Evolutionary conservation across 1,140 invertebrate species (phyloP).

Genomic region (Saccostrea cuccullata): DNA sequence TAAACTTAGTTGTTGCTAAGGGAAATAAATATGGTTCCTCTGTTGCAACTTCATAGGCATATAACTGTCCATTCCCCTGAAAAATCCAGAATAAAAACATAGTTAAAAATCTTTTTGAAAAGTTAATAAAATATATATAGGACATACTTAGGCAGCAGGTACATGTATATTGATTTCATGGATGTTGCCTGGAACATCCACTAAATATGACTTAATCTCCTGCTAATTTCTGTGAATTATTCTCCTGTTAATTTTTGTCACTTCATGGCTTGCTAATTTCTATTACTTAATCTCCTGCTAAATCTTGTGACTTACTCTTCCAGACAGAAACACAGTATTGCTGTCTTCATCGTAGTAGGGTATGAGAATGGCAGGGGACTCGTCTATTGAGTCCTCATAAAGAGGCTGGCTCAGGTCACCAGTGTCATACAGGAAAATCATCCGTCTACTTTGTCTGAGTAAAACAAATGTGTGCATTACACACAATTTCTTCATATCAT

Average conservation of each 20-base stretch:
- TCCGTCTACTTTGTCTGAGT: constrained; percentile 89
- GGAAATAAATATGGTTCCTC: constrained; percentile 91
- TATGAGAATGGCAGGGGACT: constrained; percentile 93
- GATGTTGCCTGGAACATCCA: too few species aligned
- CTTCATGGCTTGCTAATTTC: too few species aligned
- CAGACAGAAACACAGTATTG: constrained; percentile 92
- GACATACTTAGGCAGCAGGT: too few species aligned
- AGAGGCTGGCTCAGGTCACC: constrained; percentile 85
- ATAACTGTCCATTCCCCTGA: constrained; percentile 94
- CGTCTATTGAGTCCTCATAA: constrained; percentile 89
- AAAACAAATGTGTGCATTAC: background rate
- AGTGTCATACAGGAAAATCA: constrained; percentile 89
- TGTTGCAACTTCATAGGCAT: constrained; percentile 93
- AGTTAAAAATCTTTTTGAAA: background rate
- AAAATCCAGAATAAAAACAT: constrained; percentile 46
- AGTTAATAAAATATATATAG: background rate
- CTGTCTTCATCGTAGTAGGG: constrained; percentile 96
- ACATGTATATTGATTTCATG: too few species aligned
- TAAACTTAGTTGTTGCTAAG: constrained; percentile 91
- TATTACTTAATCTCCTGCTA: too few species aligned
- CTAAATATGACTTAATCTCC: too few species aligned
- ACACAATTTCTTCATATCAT: background rate
- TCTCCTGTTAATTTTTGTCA: too few species aligned
- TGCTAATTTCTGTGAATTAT: too few species aligned
- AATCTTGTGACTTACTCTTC: constrained; percentile 83